phyloP scores from a whole-genome alignment of 2,797 vertebrate species.

The Lerista edwardsae region DNA sequence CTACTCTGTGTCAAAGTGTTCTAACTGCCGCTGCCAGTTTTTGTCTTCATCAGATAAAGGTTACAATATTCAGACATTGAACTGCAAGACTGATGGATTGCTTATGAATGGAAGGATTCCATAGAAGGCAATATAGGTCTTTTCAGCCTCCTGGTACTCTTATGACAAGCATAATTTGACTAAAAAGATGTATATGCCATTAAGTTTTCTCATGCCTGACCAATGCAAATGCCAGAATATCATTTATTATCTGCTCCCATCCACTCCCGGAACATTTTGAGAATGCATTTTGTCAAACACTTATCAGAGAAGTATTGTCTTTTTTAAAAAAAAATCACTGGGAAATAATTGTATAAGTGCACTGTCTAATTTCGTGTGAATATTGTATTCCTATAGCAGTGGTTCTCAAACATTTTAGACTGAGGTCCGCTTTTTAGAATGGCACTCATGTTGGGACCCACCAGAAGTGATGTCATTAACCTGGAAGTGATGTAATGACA shows the following conservation, averaged over 20 bases:
- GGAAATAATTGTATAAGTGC: slow-evolving; percentile 6
- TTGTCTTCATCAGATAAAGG: slow-evolving; percentile 68
- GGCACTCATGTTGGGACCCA: too few species aligned
- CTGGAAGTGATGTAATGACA: too few species aligned
- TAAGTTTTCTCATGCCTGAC: slow-evolving; percentile 49
- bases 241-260: slow-evolving; percentile 42
- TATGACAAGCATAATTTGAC: slow-evolving; percentile 48
- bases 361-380: slow-evolving; percentile 16
- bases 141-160: slow-evolving; percentile 33
- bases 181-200: slow-evolving; percentile 49
- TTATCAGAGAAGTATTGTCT: slow-evolving; percentile 29
- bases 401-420: too few species aligned
- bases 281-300: slow-evolving; percentile 25
- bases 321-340: not conserved
- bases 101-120: slow-evolving; percentile 46
- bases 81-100: slow-evolving; percentile 51
- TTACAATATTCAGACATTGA: slow-evolving; percentile 62
- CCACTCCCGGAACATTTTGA: slow-evolving; percentile 37
- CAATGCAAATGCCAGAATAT: slow-evolving; percentile 35
- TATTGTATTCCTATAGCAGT: not conserved
- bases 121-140: slow-evolving; percentile 26
- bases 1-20: slow-evolving; percentile 63
- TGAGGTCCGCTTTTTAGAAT: too few species aligned
- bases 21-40: slow-evolving; percentile 61
- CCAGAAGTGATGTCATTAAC: too few species aligned